Percentiles rank a stretch among this genome's conserved stretches.
phyloP scores from a whole-genome alignment of 1,140 invertebrate genomes.

The Leptopilina clavipes region DNA sequence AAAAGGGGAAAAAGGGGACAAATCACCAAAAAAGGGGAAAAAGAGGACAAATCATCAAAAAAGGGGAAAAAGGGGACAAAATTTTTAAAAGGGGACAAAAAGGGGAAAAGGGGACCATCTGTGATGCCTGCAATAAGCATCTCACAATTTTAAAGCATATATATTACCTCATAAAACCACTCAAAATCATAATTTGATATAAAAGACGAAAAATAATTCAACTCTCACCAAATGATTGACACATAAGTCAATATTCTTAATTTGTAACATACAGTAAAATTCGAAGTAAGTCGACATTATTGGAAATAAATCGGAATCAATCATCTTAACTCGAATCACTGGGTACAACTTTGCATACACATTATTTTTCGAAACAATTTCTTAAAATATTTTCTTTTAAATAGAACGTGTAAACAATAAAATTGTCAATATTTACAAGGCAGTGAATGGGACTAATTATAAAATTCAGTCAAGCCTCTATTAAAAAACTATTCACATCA shows the following conservation, averaged over 20 bases:
- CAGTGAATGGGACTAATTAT: slow-evolving; percentile 9
- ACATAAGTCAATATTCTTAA: background rate
- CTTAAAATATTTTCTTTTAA: background rate
- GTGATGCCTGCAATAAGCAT: background rate
- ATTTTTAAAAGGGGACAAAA: too few species aligned
- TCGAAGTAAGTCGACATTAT: background rate
- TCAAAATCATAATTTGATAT: background rate
- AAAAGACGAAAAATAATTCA: background rate
- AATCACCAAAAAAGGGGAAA: too few species aligned
- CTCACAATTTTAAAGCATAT: background rate
- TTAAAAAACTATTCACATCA: slow-evolving; percentile 10
- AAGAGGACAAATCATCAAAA: too few species aligned
- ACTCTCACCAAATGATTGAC: background rate
- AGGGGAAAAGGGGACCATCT: too few species aligned
- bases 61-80: too few species aligned
- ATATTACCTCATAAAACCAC: slow-evolving; percentile 2
- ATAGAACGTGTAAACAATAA: slow-evolving; percentile 12
- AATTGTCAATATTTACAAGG: background rate
- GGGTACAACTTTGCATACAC: background rate
- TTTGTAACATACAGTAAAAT: background rate
- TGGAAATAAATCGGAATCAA: too few species aligned
- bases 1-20: too few species aligned
- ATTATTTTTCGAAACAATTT: background rate
- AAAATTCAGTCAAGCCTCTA: slow-evolving; percentile 21
- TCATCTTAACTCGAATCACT: slow-evolving; percentile 4